Base-by-base conservation (phyloP, 2,113 vertebrate species). In the Daboia siamensis region DNA sequence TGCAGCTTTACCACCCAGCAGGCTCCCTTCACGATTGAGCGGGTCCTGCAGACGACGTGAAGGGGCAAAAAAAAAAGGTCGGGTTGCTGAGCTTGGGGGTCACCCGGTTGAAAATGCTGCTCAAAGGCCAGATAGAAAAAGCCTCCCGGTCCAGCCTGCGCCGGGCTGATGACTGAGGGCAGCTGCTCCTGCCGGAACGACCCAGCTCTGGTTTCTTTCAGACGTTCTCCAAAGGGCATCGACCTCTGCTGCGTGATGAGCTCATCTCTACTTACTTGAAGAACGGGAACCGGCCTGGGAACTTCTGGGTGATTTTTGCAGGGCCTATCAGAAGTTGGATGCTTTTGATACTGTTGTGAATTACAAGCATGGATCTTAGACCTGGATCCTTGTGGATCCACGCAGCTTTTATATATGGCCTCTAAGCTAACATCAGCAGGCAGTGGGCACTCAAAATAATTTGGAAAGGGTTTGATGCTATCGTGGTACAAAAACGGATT, bases 21-120 rank as follows among this genome's bases (percentile, higher is more conserved):
- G 51, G 11, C 87, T 94, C 94, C 57, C 94, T 95, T 92, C 95
- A 92, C 5, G 52, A 80, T 86, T 92, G 96, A 97, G 94, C 94
- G 90, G 94, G 92, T 91, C 24, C 9, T 4, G 95, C 90, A 95
- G 88, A 96, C 95, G 94, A 86, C 86, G 91, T 33, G 1, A 87
- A 94, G 56, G 93, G 74, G 24, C 3, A 80, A 80, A 94, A 96
- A 96, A 96, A 94, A 97, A 95, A 97, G 94, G 95, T 94, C 3
- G 0, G 33, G 85, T 5, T 12, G 94, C 48, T 86, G 95, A 95
- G 96, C 86, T 92, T 74, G 92, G 86, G 93, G 95, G 92, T 74
- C 57, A 94, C 93, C 93, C 94, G 94, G 94, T 93, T 94, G n/a
- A 94, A 86, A 51, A 9, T 44, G 90, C 93, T 91, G 94, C 93